phyloP scores from a whole-genome alignment of 2,888 invertebrate genomes.

The Leptura quadrifasciata region DNA sequence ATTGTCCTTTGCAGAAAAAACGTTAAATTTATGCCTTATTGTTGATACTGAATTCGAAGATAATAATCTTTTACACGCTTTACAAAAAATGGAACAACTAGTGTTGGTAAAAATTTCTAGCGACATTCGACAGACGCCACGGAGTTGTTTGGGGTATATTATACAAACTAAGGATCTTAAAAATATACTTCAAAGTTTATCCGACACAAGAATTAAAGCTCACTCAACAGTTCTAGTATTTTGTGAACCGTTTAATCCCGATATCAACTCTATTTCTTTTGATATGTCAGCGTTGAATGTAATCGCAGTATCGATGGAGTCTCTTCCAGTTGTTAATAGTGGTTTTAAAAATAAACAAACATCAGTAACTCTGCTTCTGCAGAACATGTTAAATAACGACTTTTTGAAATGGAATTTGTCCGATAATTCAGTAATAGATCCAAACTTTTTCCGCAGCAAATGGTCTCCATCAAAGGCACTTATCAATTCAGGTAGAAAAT shows the following conservation, averaged over 20 bases:
- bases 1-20: background rate
- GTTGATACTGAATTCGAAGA: background rate
- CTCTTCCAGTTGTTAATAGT: background rate
- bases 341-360: background rate
- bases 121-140: background rate
- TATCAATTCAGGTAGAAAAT: background rate
- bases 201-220: background rate
- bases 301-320: background rate
- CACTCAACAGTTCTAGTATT: background rate
- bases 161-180: background rate
- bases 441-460: background rate
- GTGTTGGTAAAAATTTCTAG: background rate
- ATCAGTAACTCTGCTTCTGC: background rate
- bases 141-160: background rate
- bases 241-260: background rate
- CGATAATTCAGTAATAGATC: background rate
- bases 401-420: background rate
- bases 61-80: background rate
- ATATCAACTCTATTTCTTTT: background rate
- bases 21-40: background rate
- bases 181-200: background rate
- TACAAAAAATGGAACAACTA: background rate
- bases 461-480: background rate
- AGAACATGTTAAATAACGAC: background rate
- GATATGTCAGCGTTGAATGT: background rate